Conservation (phyloP, 2,113 vertebrate genomes). For the Chiloscyllium plagiosum region DNA sequence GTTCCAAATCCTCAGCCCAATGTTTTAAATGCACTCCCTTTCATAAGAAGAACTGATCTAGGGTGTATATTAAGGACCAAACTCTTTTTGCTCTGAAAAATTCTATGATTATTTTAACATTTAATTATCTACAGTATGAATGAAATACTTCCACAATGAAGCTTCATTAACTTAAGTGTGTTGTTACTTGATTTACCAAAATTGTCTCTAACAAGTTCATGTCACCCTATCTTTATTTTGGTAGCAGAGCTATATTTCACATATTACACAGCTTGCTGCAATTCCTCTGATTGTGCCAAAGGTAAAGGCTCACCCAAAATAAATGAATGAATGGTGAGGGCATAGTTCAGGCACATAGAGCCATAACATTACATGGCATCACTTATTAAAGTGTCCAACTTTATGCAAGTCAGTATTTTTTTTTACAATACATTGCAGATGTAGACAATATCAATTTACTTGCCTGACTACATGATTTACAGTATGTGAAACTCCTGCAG, state of each 20-base stretch:
- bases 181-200: not conserved
- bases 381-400: constrained; percentile 12
- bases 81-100: not conserved
- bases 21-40: not conserved
- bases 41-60: not conserved
- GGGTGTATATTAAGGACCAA: not conserved
- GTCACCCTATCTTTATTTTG: not conserved
- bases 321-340: constrained; percentile 4
- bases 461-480: not conserved
- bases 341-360: not conserved
- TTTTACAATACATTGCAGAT: not conserved
- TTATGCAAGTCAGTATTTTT: constrained; percentile 8
- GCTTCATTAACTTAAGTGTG: not conserved
- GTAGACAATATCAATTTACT: constrained; percentile 11
- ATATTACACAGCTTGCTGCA: not conserved
- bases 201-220: not conserved
- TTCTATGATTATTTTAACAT: not conserved
- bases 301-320: not conserved
- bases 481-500: not conserved
- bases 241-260: not conserved
- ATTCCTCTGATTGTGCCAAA: not conserved
- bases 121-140: not conserved
- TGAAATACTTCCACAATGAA: not conserved
- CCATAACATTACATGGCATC: not conserved
- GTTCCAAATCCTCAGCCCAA: not conserved